Conservation (phyloP, 2,797 vertebrate genomes). For the Enteromius trimaculatus region DNA sequence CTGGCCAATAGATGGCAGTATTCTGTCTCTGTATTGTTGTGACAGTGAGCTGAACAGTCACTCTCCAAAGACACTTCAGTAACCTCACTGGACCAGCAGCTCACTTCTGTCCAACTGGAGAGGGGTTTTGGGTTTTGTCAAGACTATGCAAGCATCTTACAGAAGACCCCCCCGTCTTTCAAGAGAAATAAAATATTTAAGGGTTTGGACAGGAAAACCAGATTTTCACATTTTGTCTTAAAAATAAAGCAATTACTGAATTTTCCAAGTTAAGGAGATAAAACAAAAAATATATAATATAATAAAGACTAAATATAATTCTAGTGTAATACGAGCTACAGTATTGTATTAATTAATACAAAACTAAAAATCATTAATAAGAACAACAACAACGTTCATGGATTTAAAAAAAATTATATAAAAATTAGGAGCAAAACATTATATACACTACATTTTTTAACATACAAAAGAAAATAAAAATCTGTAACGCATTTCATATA, state of each 20-base stretch:
- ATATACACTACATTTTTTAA: not conserved
- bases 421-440: not conserved
- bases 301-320: not conserved
- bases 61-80: not conserved
- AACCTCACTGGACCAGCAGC: not conserved
- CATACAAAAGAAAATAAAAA: not conserved
- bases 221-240: not conserved
- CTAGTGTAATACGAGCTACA: not conserved
- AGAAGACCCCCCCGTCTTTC: not conserved
- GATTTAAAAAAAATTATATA: too few relatives aligned
- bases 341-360: not conserved
- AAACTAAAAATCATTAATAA: not conserved
- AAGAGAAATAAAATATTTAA: not conserved
- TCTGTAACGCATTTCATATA: not conserved
- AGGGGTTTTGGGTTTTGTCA: not conserved
- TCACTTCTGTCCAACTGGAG: not conserved
- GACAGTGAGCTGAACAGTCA: not conserved
- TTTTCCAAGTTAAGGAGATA: not conserved
- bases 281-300: not conserved
- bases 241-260: not conserved
- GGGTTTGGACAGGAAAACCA: not conserved
- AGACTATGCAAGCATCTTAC: not conserved
- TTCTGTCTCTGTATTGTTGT: slow-evolving; percentile 40
- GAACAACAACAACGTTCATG: too few relatives aligned
- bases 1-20: slow-evolving; percentile 59